A percentile compares a stretch with the other conserved stretches of the same genome.
Evolutionary conservation across 2,113 vertebrate species (phyloP).

Genomic region (Baryphthengus martii): DNA sequence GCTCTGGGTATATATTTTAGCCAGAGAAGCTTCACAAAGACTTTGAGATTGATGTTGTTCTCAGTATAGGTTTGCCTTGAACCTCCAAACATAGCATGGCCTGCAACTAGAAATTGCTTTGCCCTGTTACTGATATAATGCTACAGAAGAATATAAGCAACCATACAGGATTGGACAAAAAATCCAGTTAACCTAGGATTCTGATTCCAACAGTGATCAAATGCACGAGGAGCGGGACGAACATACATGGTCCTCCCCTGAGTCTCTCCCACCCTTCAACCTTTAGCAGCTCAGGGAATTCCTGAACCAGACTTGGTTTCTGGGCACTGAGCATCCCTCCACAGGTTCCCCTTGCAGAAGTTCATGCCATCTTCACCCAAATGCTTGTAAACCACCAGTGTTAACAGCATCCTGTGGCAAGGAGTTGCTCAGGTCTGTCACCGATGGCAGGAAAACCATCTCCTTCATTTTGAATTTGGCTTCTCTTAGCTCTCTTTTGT

Average conservation of each 20-base stretch:
- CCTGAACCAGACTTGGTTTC: not conserved
- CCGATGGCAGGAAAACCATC: not conserved
- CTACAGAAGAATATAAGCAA: not conserved
- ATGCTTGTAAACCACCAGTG: not conserved
- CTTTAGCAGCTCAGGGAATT: not conserved
- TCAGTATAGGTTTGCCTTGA: not conserved
- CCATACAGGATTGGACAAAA: not conserved
- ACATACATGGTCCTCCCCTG: not conserved
- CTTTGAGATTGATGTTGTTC: not conserved
- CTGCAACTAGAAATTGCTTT: not conserved
- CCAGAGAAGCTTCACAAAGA: not conserved
- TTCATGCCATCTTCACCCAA: not conserved
- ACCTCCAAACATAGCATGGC: not conserved
- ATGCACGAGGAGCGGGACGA: not conserved
- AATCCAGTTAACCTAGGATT: not conserved
- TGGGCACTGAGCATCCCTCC: not conserved
- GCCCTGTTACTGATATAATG: not conserved
- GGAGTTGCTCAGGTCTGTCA: not conserved
- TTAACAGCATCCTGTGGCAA: not conserved
- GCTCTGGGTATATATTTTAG: not conserved
- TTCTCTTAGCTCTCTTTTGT: not conserved
- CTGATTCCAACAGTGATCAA: not conserved
- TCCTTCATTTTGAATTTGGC: not conserved
- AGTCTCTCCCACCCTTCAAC: not conserved
- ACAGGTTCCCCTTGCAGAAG: rapidly evolving